Base-by-base conservation (phyloP, 2,797 vertebrate species). In the Octomys mimax region DNA sequence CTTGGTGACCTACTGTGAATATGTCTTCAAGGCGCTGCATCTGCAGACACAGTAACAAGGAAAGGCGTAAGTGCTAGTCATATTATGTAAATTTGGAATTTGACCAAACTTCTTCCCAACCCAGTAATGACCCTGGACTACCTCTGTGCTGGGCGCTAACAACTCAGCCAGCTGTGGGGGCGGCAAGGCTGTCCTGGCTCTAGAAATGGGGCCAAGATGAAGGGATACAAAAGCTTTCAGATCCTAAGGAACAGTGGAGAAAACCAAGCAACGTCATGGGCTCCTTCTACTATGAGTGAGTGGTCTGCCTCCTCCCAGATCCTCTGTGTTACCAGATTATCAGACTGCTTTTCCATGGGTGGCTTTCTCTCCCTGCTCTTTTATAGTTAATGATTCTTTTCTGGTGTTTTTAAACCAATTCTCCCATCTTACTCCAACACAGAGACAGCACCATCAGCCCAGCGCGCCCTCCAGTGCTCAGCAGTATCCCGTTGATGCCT, bases 371-470 rank as follows among this genome's bases (percentile, higher is more conserved):
- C 13, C 82, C n/a, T 54, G 54, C 36, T 66, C 6, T 42, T 88
- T 77, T 57, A 64, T 22, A 46, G 39, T 78, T 36, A 90, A 64
- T 52, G 36, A 3, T 81, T 88, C 61, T 89, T 91, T 92, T 89
- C 49, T 91, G 68, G 46, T 83, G 19, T 88, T n/a, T 90, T 95
- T 21, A 68, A 91, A 73, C 54, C 13, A 87, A 62, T 24, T 78
- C 6, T 22, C 78, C 70, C 21, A 24, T 6, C 10, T 75, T 62
- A 33, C 46, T 92, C 24, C 39, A 89, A 71, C 31, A 19, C 4
- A 66, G 82, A 90, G 39, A 81, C 87, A 77, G 62, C 22, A 71
- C 16, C 49, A 33, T 85, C 61, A 71, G 22, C 18, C 68, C 68
- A 39, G 57, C 81, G 54, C 33, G 54, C 36, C 16, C 28, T 57